Base-by-base conservation (phyloP, 2,888 invertebrate species). In the Dasypogon diadema region DNA sequence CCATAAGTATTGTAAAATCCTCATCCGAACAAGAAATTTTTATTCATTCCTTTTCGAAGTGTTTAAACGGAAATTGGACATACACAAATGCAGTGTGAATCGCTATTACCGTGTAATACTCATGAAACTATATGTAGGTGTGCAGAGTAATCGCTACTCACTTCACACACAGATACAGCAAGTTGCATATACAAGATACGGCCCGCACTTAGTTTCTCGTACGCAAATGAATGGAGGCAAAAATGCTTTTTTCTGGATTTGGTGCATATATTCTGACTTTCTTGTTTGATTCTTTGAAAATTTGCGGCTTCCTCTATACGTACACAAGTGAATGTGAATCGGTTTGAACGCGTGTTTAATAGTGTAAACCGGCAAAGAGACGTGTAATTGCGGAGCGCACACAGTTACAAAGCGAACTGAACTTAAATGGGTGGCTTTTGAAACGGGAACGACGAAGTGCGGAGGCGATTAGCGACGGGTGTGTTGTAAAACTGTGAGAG, bases 401-500 rank as follows among this genome's bases (percentile, higher is more conserved):
- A 12, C 48, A 12, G 63, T 42, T 21, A 56, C 56, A 56, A 21
- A 63, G 22, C 30, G 4, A 30, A n/a, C 37, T 34, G 48, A 63
- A 30, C 30, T 30, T 8, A 63, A 63, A 42, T 42, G 37, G 63
- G 63, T 63, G 63, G 12, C 22, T n/a, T n/a, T 65, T 46, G 65
- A 46, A 48, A 24, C 22, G 65, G 46, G 24, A 48, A 22, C 65
- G 26, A 65, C 65, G 65, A 65, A 42, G 48, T 65, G 65, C 22
- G 65, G 46, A 48, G 21, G 65, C 42, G 65, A 65, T 48, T 22
- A 34, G 3, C 34, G 54, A 70, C 70, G 70, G 70, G 70, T 70
- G 54, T 70, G 70, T 18, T 70, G 70, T 70, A 70, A 68, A 68
- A 68, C 26, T 68, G 68, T 68, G 68, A 68, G 70, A 51, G 70